Evolutionary conservation across 2,797 vertebrate genomes (phyloP).

Genomic region (Labeo calbasu): DNA sequence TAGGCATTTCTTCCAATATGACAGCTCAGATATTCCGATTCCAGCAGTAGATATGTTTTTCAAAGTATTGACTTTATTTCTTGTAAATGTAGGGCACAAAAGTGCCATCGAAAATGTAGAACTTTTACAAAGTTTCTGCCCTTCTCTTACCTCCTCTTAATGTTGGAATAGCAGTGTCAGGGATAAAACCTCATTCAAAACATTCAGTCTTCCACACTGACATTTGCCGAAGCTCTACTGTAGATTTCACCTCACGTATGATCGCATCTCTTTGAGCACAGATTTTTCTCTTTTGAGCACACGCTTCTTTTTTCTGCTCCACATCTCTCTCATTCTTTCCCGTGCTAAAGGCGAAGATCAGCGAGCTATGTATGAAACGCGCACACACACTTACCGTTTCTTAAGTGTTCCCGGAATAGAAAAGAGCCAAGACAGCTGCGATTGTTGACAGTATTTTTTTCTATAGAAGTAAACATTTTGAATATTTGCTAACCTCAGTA

Average conservation of each 20-base stretch:
- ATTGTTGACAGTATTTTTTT: neutral
- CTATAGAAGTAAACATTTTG: neutral
- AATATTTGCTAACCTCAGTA: neutral
- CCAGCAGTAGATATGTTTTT: constrained; percentile 21
- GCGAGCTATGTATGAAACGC: constrained; percentile 55
- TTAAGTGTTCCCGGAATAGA: constrained; percentile 62
- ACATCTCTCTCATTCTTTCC: constrained; percentile 54
- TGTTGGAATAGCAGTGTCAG: constrained; percentile 16
- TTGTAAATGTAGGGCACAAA: neutral
- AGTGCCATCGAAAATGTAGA: neutral
- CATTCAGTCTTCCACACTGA: constrained; percentile 22
- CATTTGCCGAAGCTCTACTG: constrained; percentile 66
- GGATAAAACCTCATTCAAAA: constrained; percentile 38
- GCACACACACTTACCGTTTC: neutral
- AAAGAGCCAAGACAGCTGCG: constrained; percentile 60
- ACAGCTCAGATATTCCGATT: neutral
- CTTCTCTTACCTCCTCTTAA: constrained; percentile 23
- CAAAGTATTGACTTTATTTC: constrained; percentile 15
- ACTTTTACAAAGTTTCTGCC: constrained; percentile 21
- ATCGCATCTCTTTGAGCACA: constrained; percentile 67
- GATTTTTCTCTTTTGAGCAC: constrained; percentile 65
- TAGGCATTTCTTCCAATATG: constrained; percentile 5
- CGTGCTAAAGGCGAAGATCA: constrained; percentile 64
- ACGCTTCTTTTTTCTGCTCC: constrained; percentile 69
- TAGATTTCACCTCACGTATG: constrained; percentile 70